Evolutionary conservation across 1,140 invertebrate genomes (phyloP).

Genomic region (Atta colombica): DNA sequence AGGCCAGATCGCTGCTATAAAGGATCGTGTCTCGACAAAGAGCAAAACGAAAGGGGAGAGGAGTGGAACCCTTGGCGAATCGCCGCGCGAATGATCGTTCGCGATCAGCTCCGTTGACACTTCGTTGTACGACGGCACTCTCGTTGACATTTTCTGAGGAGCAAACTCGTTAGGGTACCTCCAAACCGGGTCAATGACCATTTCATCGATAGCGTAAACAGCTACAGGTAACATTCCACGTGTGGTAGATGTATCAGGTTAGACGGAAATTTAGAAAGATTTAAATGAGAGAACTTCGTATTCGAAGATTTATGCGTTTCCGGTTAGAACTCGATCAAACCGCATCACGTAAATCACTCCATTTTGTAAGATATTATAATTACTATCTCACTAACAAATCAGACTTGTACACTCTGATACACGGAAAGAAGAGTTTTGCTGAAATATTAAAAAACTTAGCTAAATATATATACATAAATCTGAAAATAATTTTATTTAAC

Average conservation of each 20-base stretch:
- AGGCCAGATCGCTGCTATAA: constrained; percentile 63
- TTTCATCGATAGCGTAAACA: constrained; percentile 67
- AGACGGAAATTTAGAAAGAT: constrained; percentile 61
- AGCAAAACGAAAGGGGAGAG: constrained; percentile 30
- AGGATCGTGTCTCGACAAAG: constrained; percentile 39
- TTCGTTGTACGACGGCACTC: constrained; percentile 12
- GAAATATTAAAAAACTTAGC: too few relatives aligned
- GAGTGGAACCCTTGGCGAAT: constrained; percentile 26
- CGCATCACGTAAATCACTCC: constrained; percentile 7
- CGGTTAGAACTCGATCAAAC: neutral
- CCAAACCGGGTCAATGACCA: constrained; percentile 67
- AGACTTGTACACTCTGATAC: neutral
- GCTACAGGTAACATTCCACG: constrained; percentile 65
- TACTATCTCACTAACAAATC: neutral
- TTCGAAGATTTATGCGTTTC: neutral
- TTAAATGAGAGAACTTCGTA: neutral
- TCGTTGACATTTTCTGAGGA: constrained; percentile 66
- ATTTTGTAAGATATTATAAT: constrained; percentile 8
- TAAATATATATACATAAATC: too few relatives aligned
- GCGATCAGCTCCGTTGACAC: constrained; percentile 55
- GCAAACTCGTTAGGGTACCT: constrained; percentile 68
- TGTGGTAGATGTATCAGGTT: constrained; percentile 47
- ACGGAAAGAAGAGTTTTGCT: too few relatives aligned
- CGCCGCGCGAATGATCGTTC: constrained; percentile 28
- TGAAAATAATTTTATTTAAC: too few relatives aligned